phyloP scores from a whole-genome alignment of 2,113 vertebrate species.

The Gnathonemus echidnorhynchus region DNA sequence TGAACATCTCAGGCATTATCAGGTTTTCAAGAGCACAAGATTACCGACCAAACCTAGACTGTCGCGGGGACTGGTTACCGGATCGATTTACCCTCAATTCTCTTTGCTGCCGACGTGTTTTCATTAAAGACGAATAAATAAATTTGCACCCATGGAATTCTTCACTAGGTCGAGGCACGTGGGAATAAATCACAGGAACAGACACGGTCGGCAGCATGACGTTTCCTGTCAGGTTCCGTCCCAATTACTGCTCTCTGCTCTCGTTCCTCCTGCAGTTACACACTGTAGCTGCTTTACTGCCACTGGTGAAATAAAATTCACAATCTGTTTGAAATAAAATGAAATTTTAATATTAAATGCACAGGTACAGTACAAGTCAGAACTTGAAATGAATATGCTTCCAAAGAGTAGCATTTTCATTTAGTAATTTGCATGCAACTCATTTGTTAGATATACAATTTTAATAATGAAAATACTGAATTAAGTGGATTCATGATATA shows the following conservation, averaged over 20 bases:
- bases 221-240: not conserved
- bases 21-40: not conserved
- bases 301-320: not conserved
- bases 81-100: not conserved
- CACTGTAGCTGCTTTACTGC: not conserved
- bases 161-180: not conserved
- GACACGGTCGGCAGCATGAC: not conserved
- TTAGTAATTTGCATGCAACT: constrained; percentile 34
- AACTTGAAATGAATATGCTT: constrained; percentile 10
- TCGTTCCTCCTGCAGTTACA: not conserved
- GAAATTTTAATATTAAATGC: constrained; percentile 19
- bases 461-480: constrained; percentile 27
- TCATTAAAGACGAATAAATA: not conserved
- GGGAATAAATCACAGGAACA: not conserved
- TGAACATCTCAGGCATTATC: not conserved
- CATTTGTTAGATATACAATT: constrained; percentile 19
- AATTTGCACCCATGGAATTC: not conserved
- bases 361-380: constrained; percentile 14
- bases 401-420: constrained; percentile 11
- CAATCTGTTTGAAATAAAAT: not conserved
- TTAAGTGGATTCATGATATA: constrained; percentile 20
- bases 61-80: not conserved
- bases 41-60: not conserved
- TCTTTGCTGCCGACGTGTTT: not conserved
- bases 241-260: not conserved